phyloP scores from a whole-genome alignment of 2,797 vertebrate species.

The Sebastes itinus region DNA sequence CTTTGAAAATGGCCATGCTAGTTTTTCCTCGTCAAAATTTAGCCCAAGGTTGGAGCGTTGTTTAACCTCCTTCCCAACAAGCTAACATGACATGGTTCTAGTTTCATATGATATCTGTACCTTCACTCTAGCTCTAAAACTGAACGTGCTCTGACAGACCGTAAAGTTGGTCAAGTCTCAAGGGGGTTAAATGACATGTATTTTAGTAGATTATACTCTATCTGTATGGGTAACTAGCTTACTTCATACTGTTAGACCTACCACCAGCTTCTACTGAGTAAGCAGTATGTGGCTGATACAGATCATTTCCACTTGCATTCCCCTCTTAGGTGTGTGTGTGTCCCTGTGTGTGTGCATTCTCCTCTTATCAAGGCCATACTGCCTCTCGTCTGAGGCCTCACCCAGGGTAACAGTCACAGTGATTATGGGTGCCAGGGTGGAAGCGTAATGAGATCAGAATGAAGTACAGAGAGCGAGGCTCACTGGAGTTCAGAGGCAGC shows the following conservation, averaged over 20 bases:
- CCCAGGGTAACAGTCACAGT: conserved; percentile 22
- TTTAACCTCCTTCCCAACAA: too few species aligned
- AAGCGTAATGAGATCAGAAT: conserved; percentile 49
- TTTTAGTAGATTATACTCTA: neutral
- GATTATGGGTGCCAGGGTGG: conserved; percentile 10
- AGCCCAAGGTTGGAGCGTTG: too few species aligned
- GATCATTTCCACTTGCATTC: conserved; percentile 1
- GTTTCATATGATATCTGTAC: too few species aligned
- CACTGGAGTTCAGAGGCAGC: conserved; percentile 7
- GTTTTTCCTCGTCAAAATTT: too few species aligned
- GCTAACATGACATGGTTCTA: too few species aligned
- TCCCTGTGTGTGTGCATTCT: neutral
- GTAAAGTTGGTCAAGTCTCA: neutral
- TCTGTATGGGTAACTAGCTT: neutral
- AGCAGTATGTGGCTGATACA: conserved; percentile 4
- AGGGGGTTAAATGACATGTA: neutral
- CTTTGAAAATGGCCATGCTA: too few species aligned
- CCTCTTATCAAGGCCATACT: neutral
- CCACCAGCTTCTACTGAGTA: neutral
- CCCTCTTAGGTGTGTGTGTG: neutral
- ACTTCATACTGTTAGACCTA: neutral
- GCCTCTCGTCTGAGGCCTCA: conserved; percentile 9
- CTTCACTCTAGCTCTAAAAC: too few species aligned
- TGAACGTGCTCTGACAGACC: too few species aligned
- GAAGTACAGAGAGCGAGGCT: conserved; percentile 15